Evolutionary conservation across 2,797 vertebrate species (phyloP).

Genomic region (Paramormyrops hopkinsi): DNA sequence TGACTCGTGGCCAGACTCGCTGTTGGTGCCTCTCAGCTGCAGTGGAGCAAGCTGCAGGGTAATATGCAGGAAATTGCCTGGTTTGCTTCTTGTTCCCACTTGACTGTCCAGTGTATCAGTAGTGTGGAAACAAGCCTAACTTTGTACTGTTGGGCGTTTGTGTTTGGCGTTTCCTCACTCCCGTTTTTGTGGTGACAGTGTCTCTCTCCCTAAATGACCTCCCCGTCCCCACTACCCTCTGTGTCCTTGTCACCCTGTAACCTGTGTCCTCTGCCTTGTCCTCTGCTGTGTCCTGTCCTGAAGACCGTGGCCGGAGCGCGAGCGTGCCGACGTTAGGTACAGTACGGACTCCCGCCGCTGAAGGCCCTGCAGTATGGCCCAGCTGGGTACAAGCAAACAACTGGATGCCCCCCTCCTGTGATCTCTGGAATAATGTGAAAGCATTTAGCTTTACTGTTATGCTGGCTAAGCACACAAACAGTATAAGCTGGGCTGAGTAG

Average conservation of each 20-base stretch:
- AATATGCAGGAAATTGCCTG: neutral
- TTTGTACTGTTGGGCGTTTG: neutral
- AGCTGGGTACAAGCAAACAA: constrained; percentile 37
- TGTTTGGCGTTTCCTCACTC: neutral
- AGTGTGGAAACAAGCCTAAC: neutral
- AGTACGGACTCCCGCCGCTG: constrained; percentile 58
- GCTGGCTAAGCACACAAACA: neutral
- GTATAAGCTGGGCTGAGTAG: neutral
- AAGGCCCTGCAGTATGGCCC: constrained; percentile 41
- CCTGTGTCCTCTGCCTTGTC: constrained; percentile 67
- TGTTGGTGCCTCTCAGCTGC: neutral
- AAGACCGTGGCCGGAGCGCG: constrained; percentile 92
- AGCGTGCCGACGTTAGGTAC: constrained; percentile 91
- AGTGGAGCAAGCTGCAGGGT: neutral
- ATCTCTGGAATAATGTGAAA: neutral
- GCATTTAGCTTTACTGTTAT: neutral
- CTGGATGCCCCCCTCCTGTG: constrained; percentile 21
- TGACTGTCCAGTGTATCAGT: neutral
- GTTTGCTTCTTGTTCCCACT: neutral
- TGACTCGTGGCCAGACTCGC: neutral
- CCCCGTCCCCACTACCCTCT: neutral
- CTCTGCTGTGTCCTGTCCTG: constrained; percentile 69
- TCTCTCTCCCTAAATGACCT: neutral
- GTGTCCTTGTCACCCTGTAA: constrained; percentile 46
- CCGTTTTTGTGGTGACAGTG: neutral